Base-by-base conservation (phyloP, 2,888 invertebrate genomes). In the Temnothorax rugatulus region DNA sequence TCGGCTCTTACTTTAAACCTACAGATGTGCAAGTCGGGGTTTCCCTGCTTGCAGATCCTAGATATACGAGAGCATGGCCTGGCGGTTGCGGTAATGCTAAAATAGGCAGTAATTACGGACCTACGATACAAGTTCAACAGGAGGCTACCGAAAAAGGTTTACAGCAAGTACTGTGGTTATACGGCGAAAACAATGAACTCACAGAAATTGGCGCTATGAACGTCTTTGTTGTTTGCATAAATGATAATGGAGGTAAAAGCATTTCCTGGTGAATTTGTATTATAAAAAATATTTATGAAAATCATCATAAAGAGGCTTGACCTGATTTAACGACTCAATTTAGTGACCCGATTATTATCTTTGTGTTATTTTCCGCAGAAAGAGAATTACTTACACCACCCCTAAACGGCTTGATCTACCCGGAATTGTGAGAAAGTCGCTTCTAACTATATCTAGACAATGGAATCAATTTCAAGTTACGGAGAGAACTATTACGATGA, bases 141-240 rank as follows among this genome's bases (percentile, higher is more conserved):
- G 96, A 97, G 92, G 97, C 98, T 1, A 95, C 95, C 0, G 95
- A 96, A 83, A 96, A 96, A 92, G 98, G 98, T 1, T 97, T 98
- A 89, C 98, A 99, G 91, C 99, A 99, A 95, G 99, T 99, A 11
- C 95, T 99, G 81, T 99, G 99, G 99, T 95, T 99, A 59, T 99
- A 97, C 93, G 99, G 99, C 3, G 97, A 98, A 0, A 97, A 99
- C 92, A 97, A 99, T 93, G 97, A 98, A 94, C 94, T 99, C 41
- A 99, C 99, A 0, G 99, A 99, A 96, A 99, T 98, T 66, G 99
- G 99, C 76, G 98, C 99, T 18, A 99, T 99, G 99, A 99, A 99
- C 94, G 97, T 99, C 79, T 99, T 99, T 94, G 96, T 99, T 94
- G 97, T 98, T 92, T 97, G 97, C 95, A 96, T 97, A 88, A 98